Percentiles rank a stretch among this genome's conserved stretches.
phyloP scores from a whole-genome alignment of 2,888 invertebrate genomes.

The Pammene aurita region DNA sequence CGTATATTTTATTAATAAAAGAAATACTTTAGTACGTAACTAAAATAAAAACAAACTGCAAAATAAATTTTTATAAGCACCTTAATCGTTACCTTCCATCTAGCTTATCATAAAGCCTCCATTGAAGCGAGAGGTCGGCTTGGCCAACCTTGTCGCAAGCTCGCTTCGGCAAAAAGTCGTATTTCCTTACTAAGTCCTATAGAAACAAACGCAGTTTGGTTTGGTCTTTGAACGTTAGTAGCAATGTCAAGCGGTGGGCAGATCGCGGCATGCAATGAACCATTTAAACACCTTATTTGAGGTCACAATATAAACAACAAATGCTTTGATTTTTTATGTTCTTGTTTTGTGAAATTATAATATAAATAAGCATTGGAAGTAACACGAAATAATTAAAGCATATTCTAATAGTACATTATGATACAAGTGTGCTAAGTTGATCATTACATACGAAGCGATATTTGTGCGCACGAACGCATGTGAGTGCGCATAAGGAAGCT shows the following conservation, averaged over 20 bases:
- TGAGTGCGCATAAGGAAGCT: too few species aligned
- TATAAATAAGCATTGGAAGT: neutral
- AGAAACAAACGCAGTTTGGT: neutral
- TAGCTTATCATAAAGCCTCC: neutral
- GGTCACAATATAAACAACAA: slow-evolving; percentile 3
- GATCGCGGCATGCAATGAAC: slow-evolving; percentile 8
- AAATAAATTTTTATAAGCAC: neutral
- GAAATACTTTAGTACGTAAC: too few species aligned
- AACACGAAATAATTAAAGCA: too few species aligned
- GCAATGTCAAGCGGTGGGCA: slow-evolving; percentile 19
- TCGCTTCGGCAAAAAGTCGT: neutral
- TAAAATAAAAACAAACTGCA: too few species aligned
- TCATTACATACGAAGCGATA: too few species aligned
- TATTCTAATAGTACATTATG: too few species aligned
- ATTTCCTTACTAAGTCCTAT: neutral
- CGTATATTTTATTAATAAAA: too few species aligned
- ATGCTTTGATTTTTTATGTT: neutral
- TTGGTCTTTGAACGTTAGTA: neutral
- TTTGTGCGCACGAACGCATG: too few species aligned
- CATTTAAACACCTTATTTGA: slow-evolving; percentile 18
- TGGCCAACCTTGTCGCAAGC: slow-evolving; percentile 7
- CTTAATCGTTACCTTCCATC: neutral
- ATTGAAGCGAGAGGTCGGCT: slow-evolving; percentile 23
- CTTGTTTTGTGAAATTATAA: neutral
- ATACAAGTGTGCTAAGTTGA: too few species aligned